Conservation (phyloP, 2,113 vertebrate genomes). For the Spea bombifrons region DNA sequence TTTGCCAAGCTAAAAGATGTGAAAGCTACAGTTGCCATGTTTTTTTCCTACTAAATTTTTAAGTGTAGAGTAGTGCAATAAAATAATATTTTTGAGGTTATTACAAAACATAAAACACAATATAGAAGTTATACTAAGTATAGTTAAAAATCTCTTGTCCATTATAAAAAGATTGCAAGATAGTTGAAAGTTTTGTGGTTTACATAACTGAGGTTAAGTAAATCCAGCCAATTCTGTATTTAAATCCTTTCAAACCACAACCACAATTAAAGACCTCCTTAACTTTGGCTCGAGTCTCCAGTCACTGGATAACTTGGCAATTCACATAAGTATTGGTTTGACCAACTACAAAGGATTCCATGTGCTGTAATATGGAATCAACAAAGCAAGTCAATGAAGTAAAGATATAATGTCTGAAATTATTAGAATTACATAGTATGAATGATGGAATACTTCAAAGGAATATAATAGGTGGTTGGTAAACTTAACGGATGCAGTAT, state of each 20-base stretch:
- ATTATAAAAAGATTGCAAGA: conserved; percentile 50
- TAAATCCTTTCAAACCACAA: conserved; percentile 53
- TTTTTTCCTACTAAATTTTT: too few species aligned
- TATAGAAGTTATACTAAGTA: conserved; percentile 35
- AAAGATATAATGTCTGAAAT: conserved; percentile 14
- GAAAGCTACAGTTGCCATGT: too few species aligned
- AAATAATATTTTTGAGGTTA: too few species aligned
- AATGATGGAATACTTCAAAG: not conserved
- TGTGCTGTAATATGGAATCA: conserved; percentile 51
- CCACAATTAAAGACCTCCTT: conserved; percentile 61
- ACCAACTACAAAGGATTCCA: conserved; percentile 59
- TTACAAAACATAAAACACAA: conserved; percentile 17
- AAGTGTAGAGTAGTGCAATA: too few species aligned
- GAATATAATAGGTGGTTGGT: conserved; percentile 1
- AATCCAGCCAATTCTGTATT: conserved; percentile 53
- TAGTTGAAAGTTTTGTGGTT: conserved; percentile 57
- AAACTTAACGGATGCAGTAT: not conserved
- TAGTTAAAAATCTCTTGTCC: conserved; percentile 40
- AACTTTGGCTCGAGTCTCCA: conserved; percentile 53
- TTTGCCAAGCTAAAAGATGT: too few species aligned
- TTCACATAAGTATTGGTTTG: conserved; percentile 59
- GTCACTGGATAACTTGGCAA: conserved; percentile 57
- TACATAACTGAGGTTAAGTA: conserved; percentile 53
- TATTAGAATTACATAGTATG: conserved; percentile 14
- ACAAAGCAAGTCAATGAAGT: conserved; percentile 51